Evolutionary conservation across 2,113 vertebrate species (phyloP).

Genomic region (Echinops telfairi): DNA sequence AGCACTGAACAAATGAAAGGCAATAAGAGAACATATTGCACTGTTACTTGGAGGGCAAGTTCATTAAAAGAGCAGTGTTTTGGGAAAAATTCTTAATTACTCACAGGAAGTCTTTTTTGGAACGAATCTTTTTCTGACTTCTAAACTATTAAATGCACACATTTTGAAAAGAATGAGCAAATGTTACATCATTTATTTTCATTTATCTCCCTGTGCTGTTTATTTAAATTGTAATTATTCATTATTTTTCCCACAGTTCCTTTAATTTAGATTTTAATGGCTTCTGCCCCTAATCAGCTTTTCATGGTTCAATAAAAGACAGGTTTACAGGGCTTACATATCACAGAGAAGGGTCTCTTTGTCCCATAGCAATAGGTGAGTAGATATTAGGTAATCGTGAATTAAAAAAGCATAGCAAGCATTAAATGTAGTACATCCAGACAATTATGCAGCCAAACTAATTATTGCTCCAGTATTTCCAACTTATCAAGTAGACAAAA

Average conservation of each 20-base stretch:
- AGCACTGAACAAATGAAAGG: not conserved
- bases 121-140: conserved; percentile 47
- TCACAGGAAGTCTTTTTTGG: not conserved
- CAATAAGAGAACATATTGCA: not conserved
- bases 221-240: not conserved
- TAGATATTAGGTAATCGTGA: conserved; percentile 61
- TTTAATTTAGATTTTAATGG: conserved; percentile 63
- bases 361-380: conserved; percentile 43
- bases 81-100: conserved; percentile 39
- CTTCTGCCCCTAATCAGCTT: conserved; percentile 34
- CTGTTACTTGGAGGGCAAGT: not conserved
- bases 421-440: conserved; percentile 57
- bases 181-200: conserved; percentile 49
- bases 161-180: not conserved
- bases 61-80: not conserved
- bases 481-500: conserved; percentile 51
- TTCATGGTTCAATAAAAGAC: too few species aligned
- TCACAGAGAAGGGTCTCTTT: conserved; percentile 54
- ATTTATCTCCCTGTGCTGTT: conserved; percentile 36
- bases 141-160: conserved; percentile 13
- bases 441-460: conserved; percentile 64
- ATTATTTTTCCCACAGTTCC: conserved; percentile 57
- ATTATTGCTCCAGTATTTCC: conserved; percentile 68
- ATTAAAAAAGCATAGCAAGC: conserved; percentile 54
- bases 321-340: not conserved